Base-by-base conservation (phyloP, 64 coral and sea anemone species). In the Cladopsammia gracilis region DNA sequence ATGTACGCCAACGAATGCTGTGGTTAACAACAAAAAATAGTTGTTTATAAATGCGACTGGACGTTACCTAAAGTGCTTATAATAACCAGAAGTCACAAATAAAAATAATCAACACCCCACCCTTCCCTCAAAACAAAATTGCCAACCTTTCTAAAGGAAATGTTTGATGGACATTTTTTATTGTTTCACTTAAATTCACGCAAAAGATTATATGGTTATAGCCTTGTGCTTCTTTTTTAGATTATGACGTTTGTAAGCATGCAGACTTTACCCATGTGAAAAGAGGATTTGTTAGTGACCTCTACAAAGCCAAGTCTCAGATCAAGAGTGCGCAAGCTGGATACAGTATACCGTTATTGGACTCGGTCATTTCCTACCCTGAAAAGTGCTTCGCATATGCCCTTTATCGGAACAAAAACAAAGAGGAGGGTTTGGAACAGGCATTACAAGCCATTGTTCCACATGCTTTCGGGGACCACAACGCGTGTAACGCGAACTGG, bases 371-470 rank as follows among this genome's bases (percentile, higher is more conserved):
- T 5, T 22, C 68, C 4, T 71, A 71, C 68, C 68, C 6, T 43
- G 68, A 71, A 13, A 71, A 71, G 34, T 71, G 68, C 68, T 71
- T 71, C 15, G 68, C 68, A 4, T 71, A 71, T 43, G 68, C 68
- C 4, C 68, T 71, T 43, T 71, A 71, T 43, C 34, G 13, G 15
- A 71, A 71, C 34, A 71, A 43, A 43, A 15, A 71, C 34, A 43
- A 71, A 4, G 68, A 71, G 15, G 13, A 24, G 6, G 68, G 68
- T 5, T 13, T 71, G n/a, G 13, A 71, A 71, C 68, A 43, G 7
- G 4, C 68, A 5, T 13, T 71, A 4, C 4, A 71, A 15, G 20
- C 68, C 68, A 71, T 71, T 5, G 34, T 71, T 6, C 68, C 68
- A 4, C 68, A 71, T 13, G 20, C 68, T 7, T 71, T 71, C 68